A percentile compares a stretch with the other conserved stretches of the same genome.
phyloP scores from a whole-genome alignment of 2,113 vertebrate species.

The Coregonus clupeaformis region DNA sequence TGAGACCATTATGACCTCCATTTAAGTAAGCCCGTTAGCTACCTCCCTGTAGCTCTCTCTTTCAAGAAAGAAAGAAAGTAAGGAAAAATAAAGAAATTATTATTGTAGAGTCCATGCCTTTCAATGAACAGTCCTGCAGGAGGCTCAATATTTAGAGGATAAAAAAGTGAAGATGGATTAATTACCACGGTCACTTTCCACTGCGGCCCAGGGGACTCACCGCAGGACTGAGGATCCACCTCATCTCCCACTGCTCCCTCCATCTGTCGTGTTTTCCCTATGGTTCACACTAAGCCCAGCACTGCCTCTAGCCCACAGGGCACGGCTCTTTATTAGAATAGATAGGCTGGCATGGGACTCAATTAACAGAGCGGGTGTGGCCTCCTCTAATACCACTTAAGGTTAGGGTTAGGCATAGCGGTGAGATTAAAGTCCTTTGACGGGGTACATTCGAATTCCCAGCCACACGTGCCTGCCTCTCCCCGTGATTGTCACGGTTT shows the following conservation, averaged over 20 bases:
- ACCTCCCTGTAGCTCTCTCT: background rate
- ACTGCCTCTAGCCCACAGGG: constrained; percentile 23
- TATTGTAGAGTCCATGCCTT: constrained; percentile 47
- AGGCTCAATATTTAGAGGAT: constrained; percentile 52
- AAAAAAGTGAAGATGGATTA: constrained; percentile 67
- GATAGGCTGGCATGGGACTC: constrained; percentile 38
- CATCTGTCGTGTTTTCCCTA: constrained; percentile 67
- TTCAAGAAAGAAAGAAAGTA: constrained; percentile 16
- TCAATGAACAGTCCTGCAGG: constrained; percentile 43
- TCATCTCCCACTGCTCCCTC: constrained; percentile 64
- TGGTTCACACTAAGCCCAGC: constrained; percentile 33
- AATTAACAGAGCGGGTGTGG: constrained; percentile 30
- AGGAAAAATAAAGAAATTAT: constrained; percentile 19
- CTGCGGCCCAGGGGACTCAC: constrained; percentile 55
- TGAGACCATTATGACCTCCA: constrained; percentile 28
- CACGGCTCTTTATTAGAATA: constrained; percentile 42
- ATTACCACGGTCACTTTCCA: constrained; percentile 64
- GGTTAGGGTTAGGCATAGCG: constrained; percentile 23
- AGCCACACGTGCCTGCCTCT: constrained; percentile 36
- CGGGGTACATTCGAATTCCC: constrained; percentile 45
- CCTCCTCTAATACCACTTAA: background rate
- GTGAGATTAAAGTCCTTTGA: constrained; percentile 62
- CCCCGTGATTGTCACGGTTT: no score
- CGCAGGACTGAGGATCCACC: constrained; percentile 55
- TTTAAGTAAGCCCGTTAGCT: constrained; percentile 19